Conservation (phyloP, 2,888 invertebrate species). For the Venusia cambrica region DNA sequence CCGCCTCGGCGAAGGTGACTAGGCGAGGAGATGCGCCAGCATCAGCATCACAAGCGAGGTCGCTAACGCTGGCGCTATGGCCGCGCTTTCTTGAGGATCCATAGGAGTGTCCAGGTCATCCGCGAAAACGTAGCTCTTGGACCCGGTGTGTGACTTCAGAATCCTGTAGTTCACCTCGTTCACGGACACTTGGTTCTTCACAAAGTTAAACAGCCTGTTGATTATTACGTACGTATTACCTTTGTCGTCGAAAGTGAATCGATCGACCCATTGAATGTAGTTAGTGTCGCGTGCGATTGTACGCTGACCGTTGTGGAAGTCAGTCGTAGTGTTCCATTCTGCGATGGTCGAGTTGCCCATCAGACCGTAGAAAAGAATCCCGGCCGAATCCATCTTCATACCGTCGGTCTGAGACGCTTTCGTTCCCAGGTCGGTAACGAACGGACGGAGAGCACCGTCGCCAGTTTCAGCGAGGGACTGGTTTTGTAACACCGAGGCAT, state of each 20-base stretch:
- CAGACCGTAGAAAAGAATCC: conserved; percentile 85
- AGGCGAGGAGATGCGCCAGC: conserved; percentile 63
- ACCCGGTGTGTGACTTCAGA: conserved; percentile 80
- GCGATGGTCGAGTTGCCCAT: conserved; percentile 85
- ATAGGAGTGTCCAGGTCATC: conserved; percentile 46
- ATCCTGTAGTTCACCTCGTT: conserved; percentile 85
- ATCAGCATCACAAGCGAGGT: conserved; percentile 53
- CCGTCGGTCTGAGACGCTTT: conserved; percentile 87
- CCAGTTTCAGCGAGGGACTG: conserved; percentile 61
- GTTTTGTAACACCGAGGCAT: conserved; percentile 81
- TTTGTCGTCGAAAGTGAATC: conserved; percentile 84
- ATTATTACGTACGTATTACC: conserved; percentile 85
- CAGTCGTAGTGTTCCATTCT: conserved; percentile 84
- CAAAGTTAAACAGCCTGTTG: conserved; percentile 85
- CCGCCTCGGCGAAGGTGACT: conserved; percentile 40
- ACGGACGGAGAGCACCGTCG: conserved; percentile 58
- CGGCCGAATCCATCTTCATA: conserved; percentile 87
- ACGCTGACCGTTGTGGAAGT: conserved; percentile 81
- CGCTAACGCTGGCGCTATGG: conserved; percentile 47
- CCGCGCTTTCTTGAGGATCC: conserved; percentile 42
- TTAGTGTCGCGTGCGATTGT: conserved; percentile 84
- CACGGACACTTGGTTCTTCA: conserved; percentile 80
- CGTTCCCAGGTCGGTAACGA: conserved; percentile 81
- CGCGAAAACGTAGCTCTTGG: conserved; percentile 83
- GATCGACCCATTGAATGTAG: conserved; percentile 87